phyloP scores from a whole-genome alignment of 2,797 vertebrate species.

The Danio tinwini region DNA sequence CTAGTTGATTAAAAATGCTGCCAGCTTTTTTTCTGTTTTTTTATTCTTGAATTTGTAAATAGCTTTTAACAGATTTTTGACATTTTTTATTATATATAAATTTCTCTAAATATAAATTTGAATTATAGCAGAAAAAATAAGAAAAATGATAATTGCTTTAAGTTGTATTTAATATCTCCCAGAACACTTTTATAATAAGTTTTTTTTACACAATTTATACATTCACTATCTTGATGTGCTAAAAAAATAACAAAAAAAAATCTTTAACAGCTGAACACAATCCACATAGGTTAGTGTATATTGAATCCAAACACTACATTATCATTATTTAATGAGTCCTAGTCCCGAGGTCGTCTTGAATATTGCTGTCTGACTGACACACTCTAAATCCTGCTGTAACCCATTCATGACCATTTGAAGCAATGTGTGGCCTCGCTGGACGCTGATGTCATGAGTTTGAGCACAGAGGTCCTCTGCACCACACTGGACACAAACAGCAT shows the following conservation, averaged over 20 bases:
- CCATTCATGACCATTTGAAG: slow-evolving; percentile 6
- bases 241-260: too few relatives aligned
- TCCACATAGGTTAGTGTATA: not conserved
- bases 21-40: too few relatives aligned
- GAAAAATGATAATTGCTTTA: not conserved
- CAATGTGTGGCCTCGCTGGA: slow-evolving; percentile 24
- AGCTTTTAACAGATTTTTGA: too few relatives aligned
- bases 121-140: not conserved
- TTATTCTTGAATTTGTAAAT: not conserved
- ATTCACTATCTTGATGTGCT: too few relatives aligned
- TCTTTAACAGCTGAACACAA: not conserved
- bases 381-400: not conserved
- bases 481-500: slow-evolving; percentile 61
- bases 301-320: slow-evolving; percentile 6
- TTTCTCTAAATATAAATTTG: too few relatives aligned
- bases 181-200: too few relatives aligned
- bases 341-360: not conserved
- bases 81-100: too few relatives aligned
- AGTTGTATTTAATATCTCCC: too few relatives aligned
- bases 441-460: slow-evolving; percentile 65
- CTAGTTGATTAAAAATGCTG: too few relatives aligned
- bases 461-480: slow-evolving; percentile 55
- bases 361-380: not conserved
- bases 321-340: not conserved
- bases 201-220: too few relatives aligned